Percentiles rank a stretch among this genome's conserved stretches.
phyloP scores from a whole-genome alignment of 1,140 invertebrate species.

The Anadara kagoshimensis region DNA sequence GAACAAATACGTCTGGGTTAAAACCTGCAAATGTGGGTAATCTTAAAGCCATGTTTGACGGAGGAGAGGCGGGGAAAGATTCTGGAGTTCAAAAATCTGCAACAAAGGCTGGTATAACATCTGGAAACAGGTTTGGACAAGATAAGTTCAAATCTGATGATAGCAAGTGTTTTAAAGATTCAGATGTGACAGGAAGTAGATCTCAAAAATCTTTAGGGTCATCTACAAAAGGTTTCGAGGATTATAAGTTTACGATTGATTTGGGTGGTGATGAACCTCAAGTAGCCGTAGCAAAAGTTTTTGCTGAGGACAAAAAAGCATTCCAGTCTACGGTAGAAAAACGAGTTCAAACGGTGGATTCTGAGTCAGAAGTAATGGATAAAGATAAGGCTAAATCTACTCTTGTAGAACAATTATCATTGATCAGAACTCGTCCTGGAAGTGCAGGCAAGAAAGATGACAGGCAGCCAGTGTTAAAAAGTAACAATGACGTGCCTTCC shows the following conservation, averaged over 20 bases:
- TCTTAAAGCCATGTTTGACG: slow-evolving; percentile 23
- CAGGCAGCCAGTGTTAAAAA: neutral
- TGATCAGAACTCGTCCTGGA: slow-evolving; percentile 19
- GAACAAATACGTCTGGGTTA: neutral
- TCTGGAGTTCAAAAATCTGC: too few species aligned
- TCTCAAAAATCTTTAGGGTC: too few species aligned
- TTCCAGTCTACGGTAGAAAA: slow-evolving; percentile 21
- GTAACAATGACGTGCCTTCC: too few species aligned
- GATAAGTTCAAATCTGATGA: too few species aligned
- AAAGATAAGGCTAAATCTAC: slow-evolving; percentile 12
- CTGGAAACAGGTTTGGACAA: too few species aligned
- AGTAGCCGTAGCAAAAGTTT: slow-evolving; percentile 12
- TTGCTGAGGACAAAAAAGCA: slow-evolving; percentile 9
- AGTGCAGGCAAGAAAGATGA: slow-evolving; percentile 14
- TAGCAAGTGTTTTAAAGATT: too few species aligned
- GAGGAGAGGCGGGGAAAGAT: neutral
- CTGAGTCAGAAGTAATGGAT: slow-evolving; percentile 4
- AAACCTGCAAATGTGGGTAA: slow-evolving; percentile 19
- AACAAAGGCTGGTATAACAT: too few species aligned
- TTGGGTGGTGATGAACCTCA: slow-evolving; percentile 7
- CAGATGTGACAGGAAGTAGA: too few species aligned
- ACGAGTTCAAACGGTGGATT: slow-evolving; percentile 12
- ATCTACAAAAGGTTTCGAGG: too few species aligned
- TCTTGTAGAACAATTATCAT: slow-evolving; percentile 20
- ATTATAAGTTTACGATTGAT: neutral